Conservation (phyloP, 2,797 vertebrate species). For the Schizothorax lantsangensis region DNA sequence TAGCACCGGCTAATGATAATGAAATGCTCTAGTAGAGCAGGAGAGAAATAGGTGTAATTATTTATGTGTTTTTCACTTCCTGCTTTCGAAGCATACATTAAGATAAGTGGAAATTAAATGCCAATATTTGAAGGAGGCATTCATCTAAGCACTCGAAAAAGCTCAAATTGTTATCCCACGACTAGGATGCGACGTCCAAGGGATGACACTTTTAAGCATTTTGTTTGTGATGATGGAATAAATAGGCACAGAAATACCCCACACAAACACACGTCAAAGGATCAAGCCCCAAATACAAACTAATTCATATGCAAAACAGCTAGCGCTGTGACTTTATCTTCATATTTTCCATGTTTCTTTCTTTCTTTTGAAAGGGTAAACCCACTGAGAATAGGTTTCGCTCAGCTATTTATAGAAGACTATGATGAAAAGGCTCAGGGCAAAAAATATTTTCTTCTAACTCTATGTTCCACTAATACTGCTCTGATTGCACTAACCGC, state of each 20-base stretch:
- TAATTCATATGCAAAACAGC: slow-evolving; percentile 40
- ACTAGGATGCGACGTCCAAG: not conserved
- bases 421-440: slow-evolving; percentile 39
- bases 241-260: not conserved
- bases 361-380: slow-evolving; percentile 34
- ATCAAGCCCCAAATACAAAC: slow-evolving; percentile 22
- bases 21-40: slow-evolving; percentile 8
- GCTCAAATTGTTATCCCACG: not conserved
- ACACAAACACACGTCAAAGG: not conserved
- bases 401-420: slow-evolving; percentile 36
- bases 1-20: not conserved
- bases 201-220: not conserved
- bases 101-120: slow-evolving; percentile 24
- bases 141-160: not conserved
- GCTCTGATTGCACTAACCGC: slow-evolving; percentile 27
- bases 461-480: slow-evolving; percentile 20
- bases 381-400: slow-evolving; percentile 18
- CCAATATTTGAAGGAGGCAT: slow-evolving; percentile 1
- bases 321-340: slow-evolving; percentile 9
- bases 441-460: slow-evolving; percentile 24
- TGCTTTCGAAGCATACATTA: not conserved
- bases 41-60: slow-evolving; percentile 20
- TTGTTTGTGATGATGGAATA: not conserved
- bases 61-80: slow-evolving; percentile 9
- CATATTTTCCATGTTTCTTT: slow-evolving; percentile 29